Evolutionary conservation across 37 sponge, comb jelly and placozoan species (phyloP), one percentile per base, ranked within the genome.

Genomic region (Theonella swinhoei): DNA sequence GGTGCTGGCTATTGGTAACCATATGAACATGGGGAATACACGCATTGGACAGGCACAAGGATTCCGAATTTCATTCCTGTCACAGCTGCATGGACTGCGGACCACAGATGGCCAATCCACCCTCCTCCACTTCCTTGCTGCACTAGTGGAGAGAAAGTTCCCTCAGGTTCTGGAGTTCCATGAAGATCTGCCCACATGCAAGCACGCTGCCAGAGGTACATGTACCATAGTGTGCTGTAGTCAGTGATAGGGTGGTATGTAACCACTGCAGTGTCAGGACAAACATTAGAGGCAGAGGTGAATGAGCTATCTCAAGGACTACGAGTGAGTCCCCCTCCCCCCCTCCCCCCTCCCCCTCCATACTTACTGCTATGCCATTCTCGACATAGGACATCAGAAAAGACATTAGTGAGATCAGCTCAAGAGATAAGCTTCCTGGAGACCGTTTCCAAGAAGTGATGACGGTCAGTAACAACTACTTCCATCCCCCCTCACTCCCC

Each of bases 1-100:
- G 25, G 77, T 95, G 0, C 88, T 95, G 61, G 82, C 87, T 2
- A 78, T 95, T 30, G 95, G 95, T 0, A 95, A 95, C 90, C 80
- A 91, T 69, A 77, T 95, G 76, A 95, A 95, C 74, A 83, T 78
- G 34, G 92, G 92, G 7, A 88, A 91, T 62, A 34, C 34, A 1
- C 64, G 95, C 36, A 86, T 77, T 8, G 79, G 84, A 61, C 80
- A 84, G 17, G 95, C 92, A 25, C 24, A 39, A 26, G 95, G 95
- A 22, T 95, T 95, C 74, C 80, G 64, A n/a, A 88, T 95, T 42
- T 32, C 28, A 29, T 91, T 83, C 80, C 69, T 95, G 9, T 47
- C 65, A 2, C 68, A 95, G 92, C 70, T 95, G 66, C 86, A 86
- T 36, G 64, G 41, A 11, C 88, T 88, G 8, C 64, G 76, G 2